A percentile compares a stretch with the other conserved stretches of the same genome.
Evolutionary conservation across 2,113 vertebrate genomes (phyloP).

Genomic region (Seriola dumerili): DNA sequence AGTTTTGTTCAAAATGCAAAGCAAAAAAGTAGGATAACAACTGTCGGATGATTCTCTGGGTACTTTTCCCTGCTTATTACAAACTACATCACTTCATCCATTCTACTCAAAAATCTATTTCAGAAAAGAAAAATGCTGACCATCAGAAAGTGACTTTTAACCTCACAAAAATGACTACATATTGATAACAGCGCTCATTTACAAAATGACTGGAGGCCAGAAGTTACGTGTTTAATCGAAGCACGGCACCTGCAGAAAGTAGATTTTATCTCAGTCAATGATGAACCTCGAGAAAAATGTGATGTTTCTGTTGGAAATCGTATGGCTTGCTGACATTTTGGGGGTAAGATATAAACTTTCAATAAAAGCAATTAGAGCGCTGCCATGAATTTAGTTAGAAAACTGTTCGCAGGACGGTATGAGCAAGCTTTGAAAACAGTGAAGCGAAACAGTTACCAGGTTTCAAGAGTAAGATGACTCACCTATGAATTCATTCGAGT

Average conservation of each 20-base stretch:
- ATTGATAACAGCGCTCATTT: background rate
- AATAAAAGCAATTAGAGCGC: too few species aligned
- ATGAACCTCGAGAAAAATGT: background rate
- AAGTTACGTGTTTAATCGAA: background rate
- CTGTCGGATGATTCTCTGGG: slow-evolving; percentile 39
- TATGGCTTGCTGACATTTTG: background rate
- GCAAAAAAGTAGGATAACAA: slow-evolving; percentile 36
- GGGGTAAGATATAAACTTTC: background rate
- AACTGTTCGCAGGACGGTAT: background rate
- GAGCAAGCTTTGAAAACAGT: too few species aligned
- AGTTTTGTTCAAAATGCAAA: slow-evolving; percentile 45
- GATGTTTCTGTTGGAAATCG: background rate
- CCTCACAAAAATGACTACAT: background rate
- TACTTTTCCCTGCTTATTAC: slow-evolving; percentile 5
- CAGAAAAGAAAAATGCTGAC: slow-evolving; percentile 15
- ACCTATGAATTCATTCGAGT: background rate
- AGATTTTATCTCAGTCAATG: background rate
- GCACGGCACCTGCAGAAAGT: background rate
- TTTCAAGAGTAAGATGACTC: too few species aligned
- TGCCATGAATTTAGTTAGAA: background rate
- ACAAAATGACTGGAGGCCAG: background rate
- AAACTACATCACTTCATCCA: slow-evolving; percentile 1
- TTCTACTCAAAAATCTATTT: background rate
- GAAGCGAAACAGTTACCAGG: too few species aligned
- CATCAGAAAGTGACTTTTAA: background rate